These are phyloP conservation scores for Eupithecia inturbata DNA, from an alignment of 2,888 invertebrate genomes.

Conservation along the genomic window DNA sequence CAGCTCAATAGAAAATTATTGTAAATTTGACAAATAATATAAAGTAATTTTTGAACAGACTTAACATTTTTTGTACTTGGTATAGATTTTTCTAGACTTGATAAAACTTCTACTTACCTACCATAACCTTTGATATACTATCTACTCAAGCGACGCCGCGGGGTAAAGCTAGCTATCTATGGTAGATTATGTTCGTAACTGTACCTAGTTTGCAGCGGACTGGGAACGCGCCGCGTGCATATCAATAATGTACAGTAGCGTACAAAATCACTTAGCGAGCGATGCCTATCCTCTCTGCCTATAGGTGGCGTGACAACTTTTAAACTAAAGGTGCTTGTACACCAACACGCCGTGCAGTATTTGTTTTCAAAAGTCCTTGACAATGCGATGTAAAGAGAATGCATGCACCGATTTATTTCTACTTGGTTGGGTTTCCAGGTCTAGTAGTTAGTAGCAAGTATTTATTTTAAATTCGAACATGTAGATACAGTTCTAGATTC, in stretches of 20 bases:
- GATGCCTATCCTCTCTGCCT: constrained; percentile 39
- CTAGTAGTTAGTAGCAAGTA: no score
- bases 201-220: constrained; percentile 27
- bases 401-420: no score
- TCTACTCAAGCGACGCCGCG: not conserved
- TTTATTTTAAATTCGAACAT: no score
- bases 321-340: not conserved
- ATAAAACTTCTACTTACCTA: not conserved
- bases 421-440: no score
- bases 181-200: constrained; percentile 3
- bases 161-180: not conserved
- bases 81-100: not conserved
- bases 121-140: not conserved
- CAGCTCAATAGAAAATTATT: no score
- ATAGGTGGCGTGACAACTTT: constrained; percentile 10
- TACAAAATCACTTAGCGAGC: constrained; percentile 73
- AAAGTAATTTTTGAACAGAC: no score
- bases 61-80: no score
- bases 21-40: no score
- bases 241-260: constrained; percentile 76
- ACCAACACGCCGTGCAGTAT: not conserved
- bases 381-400: not conserved
- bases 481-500: no score
- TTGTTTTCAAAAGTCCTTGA: not conserved
- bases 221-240: constrained; percentile 60